Conservation (phyloP, 2,113 vertebrate genomes). For the Triplophysa dalaica region DNA sequence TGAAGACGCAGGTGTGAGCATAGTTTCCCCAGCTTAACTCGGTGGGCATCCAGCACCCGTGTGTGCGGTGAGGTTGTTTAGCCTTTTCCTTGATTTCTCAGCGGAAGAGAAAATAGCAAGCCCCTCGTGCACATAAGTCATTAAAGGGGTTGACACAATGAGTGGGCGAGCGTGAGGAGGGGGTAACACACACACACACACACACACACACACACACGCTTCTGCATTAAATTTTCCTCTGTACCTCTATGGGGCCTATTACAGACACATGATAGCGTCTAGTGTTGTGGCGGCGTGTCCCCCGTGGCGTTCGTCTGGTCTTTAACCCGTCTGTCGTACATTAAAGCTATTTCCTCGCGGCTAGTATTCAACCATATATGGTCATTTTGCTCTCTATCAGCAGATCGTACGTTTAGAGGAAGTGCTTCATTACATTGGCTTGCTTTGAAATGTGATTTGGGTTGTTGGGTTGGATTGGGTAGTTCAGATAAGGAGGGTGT, state of each 20-base stretch:
- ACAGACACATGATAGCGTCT: slow-evolving; percentile 14
- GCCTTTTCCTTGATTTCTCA: slow-evolving; percentile 52
- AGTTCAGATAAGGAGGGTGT: background rate
- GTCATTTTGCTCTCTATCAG: background rate
- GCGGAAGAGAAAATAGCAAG: slow-evolving; percentile 40
- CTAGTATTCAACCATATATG: background rate
- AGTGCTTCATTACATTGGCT: background rate
- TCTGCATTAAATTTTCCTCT: slow-evolving; percentile 27
- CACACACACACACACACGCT: slow-evolving; percentile 37
- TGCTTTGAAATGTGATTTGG: background rate
- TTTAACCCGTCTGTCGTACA: background rate
- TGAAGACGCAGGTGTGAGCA: slow-evolving; percentile 64
- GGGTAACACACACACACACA: slow-evolving; percentile 21
- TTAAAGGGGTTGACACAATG: slow-evolving; percentile 62
- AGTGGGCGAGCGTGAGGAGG: slow-evolving; percentile 48
- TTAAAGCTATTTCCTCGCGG: background rate
- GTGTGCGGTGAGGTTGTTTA: slow-evolving; percentile 23
- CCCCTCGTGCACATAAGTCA: slow-evolving; percentile 53
- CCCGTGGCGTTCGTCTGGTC: background rate
- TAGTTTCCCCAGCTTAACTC: slow-evolving; percentile 58
- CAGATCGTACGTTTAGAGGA: background rate
- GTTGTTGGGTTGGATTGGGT: background rate
- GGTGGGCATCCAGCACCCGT: slow-evolving; percentile 16
- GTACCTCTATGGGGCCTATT: slow-evolving; percentile 13
- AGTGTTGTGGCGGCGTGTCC: background rate